Conservation (phyloP, 2,113 vertebrate species). For the Collichthys lucidus region DNA sequence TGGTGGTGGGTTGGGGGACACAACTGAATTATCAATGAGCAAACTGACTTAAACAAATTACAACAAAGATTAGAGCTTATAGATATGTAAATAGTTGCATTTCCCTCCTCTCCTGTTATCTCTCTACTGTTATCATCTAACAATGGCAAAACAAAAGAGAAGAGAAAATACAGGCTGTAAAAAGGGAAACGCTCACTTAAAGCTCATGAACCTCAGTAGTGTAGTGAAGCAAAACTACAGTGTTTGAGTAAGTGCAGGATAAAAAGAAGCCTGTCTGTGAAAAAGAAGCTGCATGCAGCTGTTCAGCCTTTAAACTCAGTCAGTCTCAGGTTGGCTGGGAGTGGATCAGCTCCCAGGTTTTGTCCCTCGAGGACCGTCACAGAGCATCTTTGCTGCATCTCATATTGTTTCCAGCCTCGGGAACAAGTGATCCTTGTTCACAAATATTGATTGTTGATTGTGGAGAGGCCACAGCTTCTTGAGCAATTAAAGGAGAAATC, state of each 20-base stretch:
- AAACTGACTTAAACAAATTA: background rate
- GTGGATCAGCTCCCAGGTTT: slow-evolving; percentile 44
- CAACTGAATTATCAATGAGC: too few relatives aligned
- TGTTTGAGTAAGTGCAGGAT: slow-evolving; percentile 21
- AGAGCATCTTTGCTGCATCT: slow-evolving; percentile 17
- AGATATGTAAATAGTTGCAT: background rate
- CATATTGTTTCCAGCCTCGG: background rate
- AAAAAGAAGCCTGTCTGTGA: slow-evolving; percentile 12
- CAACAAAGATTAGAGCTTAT: background rate
- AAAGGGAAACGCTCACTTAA: background rate
- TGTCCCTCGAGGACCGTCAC: background rate
- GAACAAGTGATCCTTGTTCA: slow-evolving; percentile 13
- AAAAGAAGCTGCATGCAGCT: slow-evolving; percentile 41
- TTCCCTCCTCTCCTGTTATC: background rate
- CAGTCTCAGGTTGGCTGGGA: background rate
- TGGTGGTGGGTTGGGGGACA: too few relatives aligned
- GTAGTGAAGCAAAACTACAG: background rate
- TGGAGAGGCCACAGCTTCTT: background rate
- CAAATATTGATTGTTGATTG: slow-evolving; percentile 1
- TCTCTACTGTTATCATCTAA: background rate
- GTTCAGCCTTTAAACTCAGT: slow-evolving; percentile 37
- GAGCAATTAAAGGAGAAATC: background rate
- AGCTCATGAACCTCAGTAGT: background rate
- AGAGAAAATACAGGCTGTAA: background rate
- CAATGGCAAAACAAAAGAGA: background rate